These are phyloP conservation scores for Fregetta grallaria DNA, from an alignment of 2,113 vertebrate species.

Conservation along the genomic window DNA sequence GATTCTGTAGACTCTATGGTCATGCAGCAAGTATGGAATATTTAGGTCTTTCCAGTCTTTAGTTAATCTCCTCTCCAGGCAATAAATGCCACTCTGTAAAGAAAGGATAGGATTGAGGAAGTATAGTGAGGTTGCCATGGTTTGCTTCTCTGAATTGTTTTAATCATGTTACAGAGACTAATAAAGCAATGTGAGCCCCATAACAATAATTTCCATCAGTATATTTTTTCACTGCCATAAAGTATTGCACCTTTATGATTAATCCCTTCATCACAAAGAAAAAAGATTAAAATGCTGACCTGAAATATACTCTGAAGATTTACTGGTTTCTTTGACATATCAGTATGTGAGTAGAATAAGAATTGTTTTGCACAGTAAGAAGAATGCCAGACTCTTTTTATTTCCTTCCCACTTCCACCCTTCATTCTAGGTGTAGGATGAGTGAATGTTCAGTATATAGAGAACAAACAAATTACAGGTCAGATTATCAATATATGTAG, in stretches of 20 bases:
- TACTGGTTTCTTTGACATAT: not conserved
- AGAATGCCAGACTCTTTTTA: not conserved
- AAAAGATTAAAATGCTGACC: not conserved
- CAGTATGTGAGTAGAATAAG: not conserved
- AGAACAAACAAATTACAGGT: not conserved
- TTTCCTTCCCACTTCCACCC: not conserved
- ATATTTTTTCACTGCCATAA: not conserved
- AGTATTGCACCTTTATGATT: not conserved
- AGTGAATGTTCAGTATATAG: not conserved
- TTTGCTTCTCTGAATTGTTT: constrained; percentile 10
- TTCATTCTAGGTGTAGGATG: not conserved
- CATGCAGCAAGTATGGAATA: not conserved
- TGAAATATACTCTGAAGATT: not conserved
- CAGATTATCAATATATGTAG: not conserved
- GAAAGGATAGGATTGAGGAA: not conserved
- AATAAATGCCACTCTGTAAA: not conserved
- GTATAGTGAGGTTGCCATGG: not conserved
- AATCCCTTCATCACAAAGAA: not conserved
- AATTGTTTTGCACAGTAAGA: not conserved
- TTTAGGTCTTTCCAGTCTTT: not conserved
- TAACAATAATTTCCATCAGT: not conserved
- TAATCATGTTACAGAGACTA: not conserved
- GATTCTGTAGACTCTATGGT: not conserved
- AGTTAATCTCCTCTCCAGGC: not conserved
- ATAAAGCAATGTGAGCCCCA: not conserved